Conservation (phyloP, 2,113 vertebrate species). For the Hippolais icterina region DNA sequence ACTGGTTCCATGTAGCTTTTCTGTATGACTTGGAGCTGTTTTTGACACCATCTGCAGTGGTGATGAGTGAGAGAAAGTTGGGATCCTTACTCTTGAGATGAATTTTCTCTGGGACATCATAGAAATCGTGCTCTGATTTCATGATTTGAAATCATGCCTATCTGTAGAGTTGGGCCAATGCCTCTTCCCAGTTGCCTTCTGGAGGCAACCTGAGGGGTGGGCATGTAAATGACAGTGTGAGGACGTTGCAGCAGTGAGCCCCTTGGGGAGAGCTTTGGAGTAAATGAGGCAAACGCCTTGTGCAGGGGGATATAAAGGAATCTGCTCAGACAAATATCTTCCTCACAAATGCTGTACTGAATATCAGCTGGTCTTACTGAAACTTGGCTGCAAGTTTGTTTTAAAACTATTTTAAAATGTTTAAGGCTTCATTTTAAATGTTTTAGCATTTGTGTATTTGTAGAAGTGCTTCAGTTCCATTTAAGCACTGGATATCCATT, state of each 20-base stretch:
- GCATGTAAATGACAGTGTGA: neutral
- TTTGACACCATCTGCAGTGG: neutral
- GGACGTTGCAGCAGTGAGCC: neutral
- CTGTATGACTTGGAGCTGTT: fast-evolving
- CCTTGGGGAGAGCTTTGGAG: neutral
- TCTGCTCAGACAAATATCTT: neutral
- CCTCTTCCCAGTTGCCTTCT: neutral
- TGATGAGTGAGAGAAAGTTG: neutral
- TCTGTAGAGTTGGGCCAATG: neutral
- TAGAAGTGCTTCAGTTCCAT: neutral
- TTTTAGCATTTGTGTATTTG: neutral
- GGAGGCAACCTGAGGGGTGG: neutral
- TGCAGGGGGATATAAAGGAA: neutral
- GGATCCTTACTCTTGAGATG: neutral
- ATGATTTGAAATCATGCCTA: neutral
- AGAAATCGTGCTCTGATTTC: neutral
- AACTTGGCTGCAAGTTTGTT: neutral
- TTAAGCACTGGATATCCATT: neutral
- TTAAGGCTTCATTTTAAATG: neutral
- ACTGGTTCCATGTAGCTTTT: neutral
- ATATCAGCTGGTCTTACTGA: neutral
- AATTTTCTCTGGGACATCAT: neutral
- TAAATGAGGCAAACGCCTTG: neutral
- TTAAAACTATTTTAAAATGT: neutral
- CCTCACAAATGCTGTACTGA: neutral